phyloP scores from a whole-genome alignment of 2,113 vertebrate species.

The Machaerirhynchus nigripectus region DNA sequence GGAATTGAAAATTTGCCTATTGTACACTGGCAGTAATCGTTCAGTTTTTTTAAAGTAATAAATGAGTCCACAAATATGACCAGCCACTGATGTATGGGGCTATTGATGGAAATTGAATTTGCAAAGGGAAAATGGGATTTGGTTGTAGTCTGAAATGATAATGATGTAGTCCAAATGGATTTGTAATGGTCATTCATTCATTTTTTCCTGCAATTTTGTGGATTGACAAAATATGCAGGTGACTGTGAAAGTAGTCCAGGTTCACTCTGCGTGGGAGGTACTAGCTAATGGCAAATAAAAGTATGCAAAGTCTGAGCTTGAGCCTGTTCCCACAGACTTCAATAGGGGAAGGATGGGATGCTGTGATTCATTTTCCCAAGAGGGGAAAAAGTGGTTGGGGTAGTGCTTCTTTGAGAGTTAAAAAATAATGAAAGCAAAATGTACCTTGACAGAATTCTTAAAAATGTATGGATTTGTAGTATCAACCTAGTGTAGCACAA shows the following conservation, averaged over 20 bases:
- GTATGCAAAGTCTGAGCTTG: constrained; percentile 19
- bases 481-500: background rate
- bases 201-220: constrained; percentile 58
- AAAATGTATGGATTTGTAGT: background rate
- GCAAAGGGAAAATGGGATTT: constrained; percentile 86
- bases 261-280: constrained; percentile 30
- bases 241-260: constrained; percentile 39
- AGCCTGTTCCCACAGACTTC: background rate
- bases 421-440: background rate
- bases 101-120: constrained; percentile 82
- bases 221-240: constrained; percentile 72
- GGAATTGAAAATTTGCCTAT: constrained; percentile 75
- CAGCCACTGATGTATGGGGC: constrained; percentile 75
- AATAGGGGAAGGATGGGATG: background rate
- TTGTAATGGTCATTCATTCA: constrained; percentile 82
- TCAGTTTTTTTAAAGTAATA: constrained; percentile 70
- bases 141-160: constrained; percentile 80
- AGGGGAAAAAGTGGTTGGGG: background rate
- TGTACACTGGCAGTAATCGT: constrained; percentile 73
- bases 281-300: constrained; percentile 43
- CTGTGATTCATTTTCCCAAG: background rate
- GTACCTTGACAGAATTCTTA: background rate
- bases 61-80: constrained; percentile 71
- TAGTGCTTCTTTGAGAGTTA: background rate
- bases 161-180: constrained; percentile 82